Percentiles rank a stretch among this genome's conserved stretches.
Evolutionary conservation across 2,888 invertebrate genomes (phyloP).

Genomic region (Phlogophora meticulosa): DNA sequence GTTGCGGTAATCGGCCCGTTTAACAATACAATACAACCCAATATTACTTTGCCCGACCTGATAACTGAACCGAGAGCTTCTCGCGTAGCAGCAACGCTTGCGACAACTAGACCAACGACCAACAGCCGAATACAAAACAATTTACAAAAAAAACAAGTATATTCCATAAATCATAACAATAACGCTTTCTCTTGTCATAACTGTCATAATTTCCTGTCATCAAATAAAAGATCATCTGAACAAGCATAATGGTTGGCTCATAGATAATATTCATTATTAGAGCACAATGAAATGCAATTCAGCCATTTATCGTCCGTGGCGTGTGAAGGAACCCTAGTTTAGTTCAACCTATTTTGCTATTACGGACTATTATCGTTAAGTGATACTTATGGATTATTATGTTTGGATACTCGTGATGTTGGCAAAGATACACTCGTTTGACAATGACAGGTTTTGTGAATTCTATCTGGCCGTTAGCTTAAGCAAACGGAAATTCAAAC

Average conservation of each 20-base stretch:
- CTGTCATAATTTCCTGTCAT: conserved; percentile 77
- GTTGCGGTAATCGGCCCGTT: no score
- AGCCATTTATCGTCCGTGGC: conserved; percentile 69
- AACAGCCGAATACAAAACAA: no score
- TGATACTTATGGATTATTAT: conserved; percentile 42
- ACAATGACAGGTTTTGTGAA: conserved; percentile 9
- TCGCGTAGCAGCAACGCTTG: no score
- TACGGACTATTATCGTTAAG: conserved; percentile 45
- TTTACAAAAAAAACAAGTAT: no score
- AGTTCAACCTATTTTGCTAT: conserved; percentile 53
- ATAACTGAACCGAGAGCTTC: no score
- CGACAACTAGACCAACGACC: no score
- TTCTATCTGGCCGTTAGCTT: neutral
- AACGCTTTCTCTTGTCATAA: conserved; percentile 69
- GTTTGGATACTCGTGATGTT: conserved; percentile 33
- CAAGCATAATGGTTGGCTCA: conserved; percentile 52
- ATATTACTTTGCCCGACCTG: no score
- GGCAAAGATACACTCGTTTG: conserved; percentile 9
- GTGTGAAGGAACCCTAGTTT: conserved; percentile 61
- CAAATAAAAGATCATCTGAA: conserved; percentile 65
- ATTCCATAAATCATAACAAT: conserved; percentile 48
- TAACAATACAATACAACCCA: no score
- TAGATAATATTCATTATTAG: conserved; percentile 73
- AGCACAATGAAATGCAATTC: conserved; percentile 70
- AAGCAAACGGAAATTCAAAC: neutral